phyloP scores from a whole-genome alignment of 2,113 vertebrate genomes.

The Polyodon spathula region DNA sequence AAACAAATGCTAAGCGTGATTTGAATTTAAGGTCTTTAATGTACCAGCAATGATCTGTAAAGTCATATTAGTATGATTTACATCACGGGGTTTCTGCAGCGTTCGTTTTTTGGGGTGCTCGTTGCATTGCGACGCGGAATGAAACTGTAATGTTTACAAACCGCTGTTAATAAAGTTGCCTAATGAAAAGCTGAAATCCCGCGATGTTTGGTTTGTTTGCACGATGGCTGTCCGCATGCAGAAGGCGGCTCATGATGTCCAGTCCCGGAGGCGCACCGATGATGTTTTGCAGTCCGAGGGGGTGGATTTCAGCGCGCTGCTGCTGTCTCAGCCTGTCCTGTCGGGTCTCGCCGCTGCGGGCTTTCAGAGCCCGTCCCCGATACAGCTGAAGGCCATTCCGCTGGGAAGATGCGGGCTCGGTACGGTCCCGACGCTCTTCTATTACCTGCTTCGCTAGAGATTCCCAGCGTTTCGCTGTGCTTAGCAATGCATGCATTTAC shows the following conservation, averaged over 20 bases:
- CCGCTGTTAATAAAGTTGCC: not conserved
- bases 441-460: too few relatives aligned
- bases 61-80: too few relatives aligned
- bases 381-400: conserved; percentile 92
- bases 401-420: conserved; percentile 90
- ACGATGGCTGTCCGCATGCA: conserved; percentile 48
- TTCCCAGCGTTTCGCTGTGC: not conserved
- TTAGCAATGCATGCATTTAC: not conserved
- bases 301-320: conserved; percentile 72
- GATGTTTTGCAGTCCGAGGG: conserved; percentile 70
- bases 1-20: too few relatives aligned
- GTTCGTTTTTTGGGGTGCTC: too few relatives aligned
- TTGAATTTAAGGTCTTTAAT: too few relatives aligned
- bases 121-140: too few relatives aligned
- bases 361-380: conserved; percentile 80
- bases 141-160: too few relatives aligned
- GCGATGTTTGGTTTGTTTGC: conserved; percentile 3
- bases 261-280: conserved; percentile 63
- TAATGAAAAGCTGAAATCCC: not conserved
- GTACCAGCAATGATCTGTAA: too few relatives aligned
- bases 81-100: too few relatives aligned
- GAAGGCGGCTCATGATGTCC: conserved; percentile 61
- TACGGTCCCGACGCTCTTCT: too few relatives aligned
- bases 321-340: conserved; percentile 75
- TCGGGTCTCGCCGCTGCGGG: conserved; percentile 74